A percentile compares a stretch with the other conserved stretches of the same genome.
phyloP scores from a whole-genome alignment of 2,113 vertebrate species.

The Solea solea region DNA sequence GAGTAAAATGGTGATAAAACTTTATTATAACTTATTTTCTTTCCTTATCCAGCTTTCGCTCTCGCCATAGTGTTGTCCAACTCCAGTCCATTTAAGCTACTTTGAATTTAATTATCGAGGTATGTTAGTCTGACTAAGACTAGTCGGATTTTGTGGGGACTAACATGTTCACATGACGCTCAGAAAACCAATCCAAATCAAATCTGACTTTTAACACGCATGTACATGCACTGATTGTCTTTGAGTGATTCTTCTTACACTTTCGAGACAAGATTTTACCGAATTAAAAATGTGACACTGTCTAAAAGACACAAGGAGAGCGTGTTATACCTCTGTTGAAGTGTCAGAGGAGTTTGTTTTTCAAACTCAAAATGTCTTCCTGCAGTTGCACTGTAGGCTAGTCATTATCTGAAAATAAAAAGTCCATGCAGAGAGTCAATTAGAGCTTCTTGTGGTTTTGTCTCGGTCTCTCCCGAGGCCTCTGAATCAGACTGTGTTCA shows the following conservation, averaged over 20 bases:
- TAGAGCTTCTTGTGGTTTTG: conserved; percentile 18
- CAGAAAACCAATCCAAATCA: too few relatives aligned
- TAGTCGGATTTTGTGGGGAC: too few relatives aligned
- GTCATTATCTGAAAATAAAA: conserved; percentile 24
- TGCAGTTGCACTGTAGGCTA: not conserved
- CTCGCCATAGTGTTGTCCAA: too few relatives aligned
- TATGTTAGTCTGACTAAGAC: too few relatives aligned
- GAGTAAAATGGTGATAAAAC: too few relatives aligned
- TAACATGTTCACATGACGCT: too few relatives aligned
- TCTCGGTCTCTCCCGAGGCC: conserved; percentile 8
- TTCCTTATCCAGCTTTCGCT: too few relatives aligned
- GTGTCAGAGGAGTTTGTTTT: conserved; percentile 14
- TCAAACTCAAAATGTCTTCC: conserved; percentile 8
- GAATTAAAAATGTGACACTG: not conserved
- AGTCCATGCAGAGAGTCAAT: conserved; percentile 22
- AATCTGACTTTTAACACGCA: too few relatives aligned
- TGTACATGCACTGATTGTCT: not conserved
- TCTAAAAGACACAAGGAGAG: not conserved
- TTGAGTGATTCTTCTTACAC: not conserved
- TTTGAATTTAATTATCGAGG: too few relatives aligned
- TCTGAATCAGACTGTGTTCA: conserved; percentile 21
- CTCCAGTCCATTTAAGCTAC: too few relatives aligned
- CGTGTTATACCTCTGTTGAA: not conserved
- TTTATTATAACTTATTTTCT: too few relatives aligned
- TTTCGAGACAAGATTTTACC: not conserved